phyloP scores from a whole-genome alignment of 2,797 vertebrate genomes.

The Acomys russatus region DNA sequence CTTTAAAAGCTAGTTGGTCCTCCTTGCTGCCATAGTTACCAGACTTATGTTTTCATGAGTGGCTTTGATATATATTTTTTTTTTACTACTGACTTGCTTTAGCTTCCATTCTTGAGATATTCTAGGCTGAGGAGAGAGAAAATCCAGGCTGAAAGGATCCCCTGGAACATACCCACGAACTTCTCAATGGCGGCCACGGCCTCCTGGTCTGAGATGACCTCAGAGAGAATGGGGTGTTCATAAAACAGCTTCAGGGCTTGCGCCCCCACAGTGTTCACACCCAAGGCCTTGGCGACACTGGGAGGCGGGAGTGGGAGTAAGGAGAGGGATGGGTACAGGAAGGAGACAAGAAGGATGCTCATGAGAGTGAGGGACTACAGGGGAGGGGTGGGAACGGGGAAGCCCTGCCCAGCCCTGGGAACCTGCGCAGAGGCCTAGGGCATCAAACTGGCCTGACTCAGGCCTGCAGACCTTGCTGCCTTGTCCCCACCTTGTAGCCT shows the following conservation, averaged over 20 bases:
- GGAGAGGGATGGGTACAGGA: neutral
- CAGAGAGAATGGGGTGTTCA: conserved; percentile 91
- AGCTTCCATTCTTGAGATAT: neutral
- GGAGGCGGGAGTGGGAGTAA: no score
- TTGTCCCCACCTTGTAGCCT: neutral
- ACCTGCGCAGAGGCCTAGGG: neutral
- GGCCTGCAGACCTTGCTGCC: neutral
- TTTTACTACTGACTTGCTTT: neutral
- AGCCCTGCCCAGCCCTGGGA: neutral
- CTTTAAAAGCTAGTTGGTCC: neutral
- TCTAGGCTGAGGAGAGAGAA: neutral
- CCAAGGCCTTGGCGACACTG: conserved; percentile 93
- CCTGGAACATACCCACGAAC: conserved; percentile 90
- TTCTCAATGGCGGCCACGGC: conserved; percentile 92
- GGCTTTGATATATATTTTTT: neutral
- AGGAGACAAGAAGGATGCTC: neutral
- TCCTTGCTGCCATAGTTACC: neutral
- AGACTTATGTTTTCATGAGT: neutral
- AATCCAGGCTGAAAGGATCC: neutral
- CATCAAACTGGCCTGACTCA: neutral
- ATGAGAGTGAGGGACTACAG: neutral
- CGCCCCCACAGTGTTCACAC: conserved; percentile 89
- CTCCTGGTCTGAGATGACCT: conserved; percentile 92
- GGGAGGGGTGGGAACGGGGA: no score
- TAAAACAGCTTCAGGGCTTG: conserved; percentile 91